phyloP scores from a whole-genome alignment of 2,113 vertebrate species.

The Tetraodon nigroviridis region DNA sequence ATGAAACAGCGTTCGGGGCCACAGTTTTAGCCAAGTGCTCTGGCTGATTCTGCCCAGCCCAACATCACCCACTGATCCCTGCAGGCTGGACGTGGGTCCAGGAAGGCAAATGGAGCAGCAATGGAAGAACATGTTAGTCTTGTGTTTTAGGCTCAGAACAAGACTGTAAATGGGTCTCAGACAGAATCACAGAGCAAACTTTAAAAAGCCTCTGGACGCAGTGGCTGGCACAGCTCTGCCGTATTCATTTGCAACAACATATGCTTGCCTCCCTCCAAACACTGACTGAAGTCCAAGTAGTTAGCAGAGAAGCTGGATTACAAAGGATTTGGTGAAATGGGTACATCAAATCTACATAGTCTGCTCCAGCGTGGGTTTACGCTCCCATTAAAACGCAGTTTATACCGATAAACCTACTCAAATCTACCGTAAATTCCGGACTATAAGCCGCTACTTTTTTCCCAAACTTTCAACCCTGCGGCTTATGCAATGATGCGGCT shows the following conservation, averaged over 20 bases:
- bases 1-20: slow-evolving; percentile 62
- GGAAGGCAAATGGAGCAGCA: slow-evolving; percentile 35
- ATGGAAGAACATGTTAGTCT: slow-evolving; percentile 53
- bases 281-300: slow-evolving; percentile 40
- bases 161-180: slow-evolving; percentile 16
- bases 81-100: slow-evolving; percentile 60
- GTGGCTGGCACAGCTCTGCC: no score
- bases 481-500: no score
- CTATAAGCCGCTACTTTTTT: no score
- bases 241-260: no score
- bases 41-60: slow-evolving; percentile 63
- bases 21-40: slow-evolving; percentile 54
- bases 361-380: no score
- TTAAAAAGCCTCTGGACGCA: background rate
- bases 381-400: no score
- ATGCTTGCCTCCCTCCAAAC: slow-evolving; percentile 11
- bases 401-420: no score
- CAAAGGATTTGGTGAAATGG: slow-evolving; percentile 44
- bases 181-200: background rate
- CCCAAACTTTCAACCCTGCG: no score
- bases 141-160: slow-evolving; percentile 35
- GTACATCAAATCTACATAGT: no score
- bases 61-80: slow-evolving; percentile 52
- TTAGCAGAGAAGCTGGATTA: slow-evolving; percentile 50
- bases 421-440: no score